phyloP scores from a whole-genome alignment of 2,113 vertebrate species.

The Setophaga kirtlandii region DNA sequence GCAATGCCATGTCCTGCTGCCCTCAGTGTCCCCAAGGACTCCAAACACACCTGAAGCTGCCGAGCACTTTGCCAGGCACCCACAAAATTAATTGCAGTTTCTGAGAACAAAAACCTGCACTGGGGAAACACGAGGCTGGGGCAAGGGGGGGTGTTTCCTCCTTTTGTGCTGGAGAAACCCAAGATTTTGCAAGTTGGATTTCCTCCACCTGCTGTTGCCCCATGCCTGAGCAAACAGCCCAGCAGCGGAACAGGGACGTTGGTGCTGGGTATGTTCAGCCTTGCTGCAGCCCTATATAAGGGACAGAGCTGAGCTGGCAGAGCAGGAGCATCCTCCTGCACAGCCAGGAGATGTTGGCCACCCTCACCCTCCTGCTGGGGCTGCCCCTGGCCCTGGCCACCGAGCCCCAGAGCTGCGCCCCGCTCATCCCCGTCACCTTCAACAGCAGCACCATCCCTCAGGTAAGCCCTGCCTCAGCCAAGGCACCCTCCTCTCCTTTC shows the following conservation, averaged over 20 bases:
- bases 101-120: background rate
- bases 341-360: background rate
- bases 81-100: background rate
- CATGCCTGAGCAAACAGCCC: slow-evolving; percentile 50
- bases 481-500: background rate
- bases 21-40: fast-evolving
- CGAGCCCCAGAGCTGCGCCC: background rate
- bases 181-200: background rate
- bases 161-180: background rate
- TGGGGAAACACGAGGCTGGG: fast-evolving
- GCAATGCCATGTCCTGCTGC: background rate
- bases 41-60: background rate
- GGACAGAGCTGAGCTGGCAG: background rate
- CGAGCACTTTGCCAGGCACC: fast-evolving
- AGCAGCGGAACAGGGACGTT: fast-evolving
- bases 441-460: background rate
- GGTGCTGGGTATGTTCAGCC: background rate
- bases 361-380: background rate
- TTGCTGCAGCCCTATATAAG: background rate
- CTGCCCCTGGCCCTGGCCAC: background rate
- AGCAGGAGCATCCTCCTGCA: background rate
- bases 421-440: background rate
- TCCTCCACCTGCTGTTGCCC: background rate
- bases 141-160: background rate
- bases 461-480: background rate